These are phyloP conservation scores for Eretmochelys imbricata DNA, from an alignment of 2,113 vertebrate species.

Conservation along the genomic window DNA sequence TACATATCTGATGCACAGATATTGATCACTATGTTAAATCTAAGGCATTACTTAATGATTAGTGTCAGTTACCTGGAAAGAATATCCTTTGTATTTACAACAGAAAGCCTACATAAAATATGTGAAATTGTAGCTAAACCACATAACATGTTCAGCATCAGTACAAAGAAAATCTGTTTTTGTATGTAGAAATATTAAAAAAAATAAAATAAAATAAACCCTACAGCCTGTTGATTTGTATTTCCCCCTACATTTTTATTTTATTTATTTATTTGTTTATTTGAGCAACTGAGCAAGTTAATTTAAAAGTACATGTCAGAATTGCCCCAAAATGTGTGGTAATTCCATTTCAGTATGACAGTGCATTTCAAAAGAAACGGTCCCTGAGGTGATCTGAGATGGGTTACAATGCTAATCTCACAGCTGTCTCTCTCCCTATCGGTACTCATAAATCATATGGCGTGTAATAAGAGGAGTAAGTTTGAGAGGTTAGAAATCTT, in stretches of 20 bases:
- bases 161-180: neutral
- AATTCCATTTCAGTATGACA: constrained; percentile 55
- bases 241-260: neutral
- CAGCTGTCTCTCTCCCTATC: constrained; percentile 62
- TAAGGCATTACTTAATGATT: constrained; percentile 1
- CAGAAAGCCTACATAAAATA: neutral
- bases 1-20: neutral
- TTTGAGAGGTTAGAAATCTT: constrained; percentile 74
- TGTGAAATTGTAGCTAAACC: neutral
- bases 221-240: neutral
- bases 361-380: constrained; percentile 52
- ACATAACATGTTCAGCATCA: neutral
- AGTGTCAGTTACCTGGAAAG: neutral
- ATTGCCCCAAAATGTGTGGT: constrained; percentile 41
- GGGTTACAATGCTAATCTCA: constrained; percentile 70
- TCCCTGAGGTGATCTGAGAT: constrained; percentile 49
- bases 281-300: neutral
- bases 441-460: constrained; percentile 72
- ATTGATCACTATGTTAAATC: neutral
- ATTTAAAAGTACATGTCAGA: constrained; percentile 32
- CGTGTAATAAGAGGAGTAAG: constrained; percentile 68
- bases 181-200: neutral
- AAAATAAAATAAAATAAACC: neutral
- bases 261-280: neutral
- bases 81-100: neutral